These are phyloP conservation scores for Agrotis exclamationis DNA, from an alignment of 2,888 invertebrate genomes.

Conservation along the genomic window DNA sequence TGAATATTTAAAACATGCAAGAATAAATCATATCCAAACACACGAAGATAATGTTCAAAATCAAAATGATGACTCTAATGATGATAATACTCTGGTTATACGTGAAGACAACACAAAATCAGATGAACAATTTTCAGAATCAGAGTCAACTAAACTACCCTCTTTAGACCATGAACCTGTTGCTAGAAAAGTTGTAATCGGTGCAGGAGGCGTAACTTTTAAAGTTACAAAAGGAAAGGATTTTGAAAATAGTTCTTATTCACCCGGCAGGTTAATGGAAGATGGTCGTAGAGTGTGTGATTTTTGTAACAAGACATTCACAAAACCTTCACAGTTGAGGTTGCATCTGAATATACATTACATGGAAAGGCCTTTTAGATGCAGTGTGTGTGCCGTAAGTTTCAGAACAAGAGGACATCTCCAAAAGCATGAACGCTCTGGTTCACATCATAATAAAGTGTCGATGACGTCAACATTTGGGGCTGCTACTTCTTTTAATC, in stretches of 20 bases:
- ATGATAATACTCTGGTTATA: constrained; percentile 76
- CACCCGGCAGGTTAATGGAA: constrained; percentile 92
- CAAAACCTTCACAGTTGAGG: constrained; percentile 96
- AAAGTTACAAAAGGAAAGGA: constrained; percentile 91
- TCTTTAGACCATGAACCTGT: constrained; percentile 86
- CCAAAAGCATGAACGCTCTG: constrained; percentile 98
- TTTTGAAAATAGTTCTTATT: constrained; percentile 85
- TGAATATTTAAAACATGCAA: constrained; percentile 92
- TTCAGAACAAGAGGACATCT: constrained; percentile 97
- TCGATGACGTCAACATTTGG: constrained; percentile 97
- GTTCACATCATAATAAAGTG: constrained; percentile 98
- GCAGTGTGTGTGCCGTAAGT: constrained; percentile 97
- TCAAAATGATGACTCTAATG: constrained; percentile 77
- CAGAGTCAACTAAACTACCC: constrained; percentile 79
- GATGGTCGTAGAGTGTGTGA: constrained; percentile 95
- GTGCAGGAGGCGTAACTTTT: constrained; percentile 92
- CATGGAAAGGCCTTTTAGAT: constrained; percentile 97
- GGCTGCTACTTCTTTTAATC: constrained; percentile 96
- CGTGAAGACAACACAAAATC: constrained; percentile 81
- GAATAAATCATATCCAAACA: constrained; percentile 84
- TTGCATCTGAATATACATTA: constrained; percentile 99
- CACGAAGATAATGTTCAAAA: constrained; percentile 80
- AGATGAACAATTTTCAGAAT: constrained; percentile 76
- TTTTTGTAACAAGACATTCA: constrained; percentile 98
- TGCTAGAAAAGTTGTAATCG: constrained; percentile 92